A percentile compares a stretch with the other conserved stretches of the same genome.
Evolutionary conservation across 2,113 vertebrate genomes (phyloP).

Genomic region (Hemichromis elongatus): DNA sequence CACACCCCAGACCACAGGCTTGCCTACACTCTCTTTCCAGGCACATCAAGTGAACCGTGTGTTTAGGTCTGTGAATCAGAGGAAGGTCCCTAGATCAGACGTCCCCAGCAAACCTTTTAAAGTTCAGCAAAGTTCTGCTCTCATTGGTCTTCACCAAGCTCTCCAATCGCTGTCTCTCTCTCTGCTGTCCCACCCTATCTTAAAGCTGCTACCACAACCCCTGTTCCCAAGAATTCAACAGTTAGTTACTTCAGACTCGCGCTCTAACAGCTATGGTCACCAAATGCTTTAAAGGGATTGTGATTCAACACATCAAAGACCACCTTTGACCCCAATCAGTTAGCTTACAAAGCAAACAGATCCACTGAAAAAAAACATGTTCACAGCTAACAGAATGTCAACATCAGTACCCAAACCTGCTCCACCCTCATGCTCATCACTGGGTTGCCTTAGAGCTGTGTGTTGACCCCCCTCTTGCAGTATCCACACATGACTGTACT

Average conservation of each 20-base stretch:
- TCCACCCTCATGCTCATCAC: neutral
- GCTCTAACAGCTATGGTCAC: neutral
- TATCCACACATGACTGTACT: rapidly evolving
- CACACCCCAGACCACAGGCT: neutral
- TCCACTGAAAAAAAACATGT: neutral
- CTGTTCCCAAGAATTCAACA: neutral
- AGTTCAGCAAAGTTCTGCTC: neutral
- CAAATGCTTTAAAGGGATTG: neutral
- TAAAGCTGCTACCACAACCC: neutral
- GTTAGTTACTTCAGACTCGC: neutral
- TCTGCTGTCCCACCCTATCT: neutral
- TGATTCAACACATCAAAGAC: neutral
- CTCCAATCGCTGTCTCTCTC: neutral
- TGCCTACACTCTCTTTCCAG: neutral
- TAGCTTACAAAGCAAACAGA: neutral
- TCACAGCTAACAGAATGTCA: neutral
- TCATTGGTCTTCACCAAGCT: neutral
- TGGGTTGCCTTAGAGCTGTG: neutral
- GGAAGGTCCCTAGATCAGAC: neutral
- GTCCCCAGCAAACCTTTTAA: neutral
- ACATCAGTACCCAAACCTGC: neutral
- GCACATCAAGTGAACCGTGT: neutral
- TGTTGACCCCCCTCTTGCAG: neutral
- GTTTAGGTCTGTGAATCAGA: neutral
- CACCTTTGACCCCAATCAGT: rapidly evolving